These are phyloP conservation scores for Coptodon bakossiorum DNA, from an alignment of 2,113 vertebrate genomes.

Conservation along the genomic window DNA sequence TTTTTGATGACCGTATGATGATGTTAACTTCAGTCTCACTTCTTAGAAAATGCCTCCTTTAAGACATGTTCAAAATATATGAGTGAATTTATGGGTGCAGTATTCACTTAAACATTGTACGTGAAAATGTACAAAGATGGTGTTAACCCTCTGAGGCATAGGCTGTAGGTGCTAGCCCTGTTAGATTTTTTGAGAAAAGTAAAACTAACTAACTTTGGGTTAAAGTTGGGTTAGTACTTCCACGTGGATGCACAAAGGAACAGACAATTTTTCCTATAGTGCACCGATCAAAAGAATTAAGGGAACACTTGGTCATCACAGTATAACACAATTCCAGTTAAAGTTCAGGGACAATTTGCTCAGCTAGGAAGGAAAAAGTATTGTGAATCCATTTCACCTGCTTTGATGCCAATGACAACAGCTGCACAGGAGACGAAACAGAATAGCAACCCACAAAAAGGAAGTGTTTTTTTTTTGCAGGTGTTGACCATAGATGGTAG, in stretches of 20 bases:
- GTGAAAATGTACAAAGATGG: background rate
- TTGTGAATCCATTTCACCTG: background rate
- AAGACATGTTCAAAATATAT: background rate
- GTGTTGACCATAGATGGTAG: background rate
- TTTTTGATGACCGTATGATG: background rate
- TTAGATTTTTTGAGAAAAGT: background rate
- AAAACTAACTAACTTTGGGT: background rate
- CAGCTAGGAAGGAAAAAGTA: background rate
- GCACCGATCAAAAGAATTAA: background rate
- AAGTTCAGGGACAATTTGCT: background rate
- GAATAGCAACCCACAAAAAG: background rate
- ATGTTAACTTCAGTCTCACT: background rate
- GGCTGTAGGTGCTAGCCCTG: background rate
- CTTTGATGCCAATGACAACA: background rate
- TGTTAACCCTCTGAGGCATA: background rate
- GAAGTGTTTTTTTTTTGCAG: rapidly evolving
- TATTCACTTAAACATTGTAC: background rate
- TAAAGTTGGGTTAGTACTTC: background rate
- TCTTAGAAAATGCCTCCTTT: background rate
- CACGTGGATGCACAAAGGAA: background rate
- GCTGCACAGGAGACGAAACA: background rate
- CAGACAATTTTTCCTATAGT: background rate
- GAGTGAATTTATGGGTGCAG: background rate
- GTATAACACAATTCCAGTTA: background rate
- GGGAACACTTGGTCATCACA: background rate